Base-by-base conservation (phyloP, 2,888 invertebrate genomes). In the Scaptomyza reducta region DNA sequence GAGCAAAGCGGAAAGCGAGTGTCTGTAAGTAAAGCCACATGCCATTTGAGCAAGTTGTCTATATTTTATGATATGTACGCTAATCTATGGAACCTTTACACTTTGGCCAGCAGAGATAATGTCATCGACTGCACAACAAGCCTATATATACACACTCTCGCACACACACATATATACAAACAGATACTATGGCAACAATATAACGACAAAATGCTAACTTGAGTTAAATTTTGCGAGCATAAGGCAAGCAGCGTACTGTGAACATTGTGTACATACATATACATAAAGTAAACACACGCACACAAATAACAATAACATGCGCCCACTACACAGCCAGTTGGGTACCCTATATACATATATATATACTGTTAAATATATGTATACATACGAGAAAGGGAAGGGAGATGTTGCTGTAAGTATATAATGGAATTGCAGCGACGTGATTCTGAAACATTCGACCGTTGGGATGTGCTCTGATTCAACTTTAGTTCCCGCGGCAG, bases 401-500 rank as follows among this genome's bases (percentile, higher is more conserved):
- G 66, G 53, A 73, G 63, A 58, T 72, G 74, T 31, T 49, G 60
- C 53, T 22, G 65, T 68, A 77, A 81, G 86, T 89, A 90, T 89
- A 90, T 90, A 90, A 90, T 89, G 85, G 89, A 90, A 90, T 90
- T 90, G 90, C 90, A 90, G 89, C 87, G 90, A 90, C 90, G 90
- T 90, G 90, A 90, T 90, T 90, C 90, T 88, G 87, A 90, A 90
- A 90, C 90, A 90, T 90, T 89, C 88, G 90, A 91, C 90, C 91
- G 87, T 89, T 89, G 90, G 90, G 91, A 91, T 90, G 88, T 88
- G 90, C 88, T 89, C 89, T 90, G 91, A 91, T 91, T 91, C 90
- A 83, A 88, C 79, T 87, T 88, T 87, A 51, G 82, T 68, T 82
- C 74, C 82, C 79, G 78, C 65, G 77, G 77, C 80, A 71, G 60